These are phyloP conservation scores for Brienomyrus longianalis DNA, from an alignment of 2,113 vertebrate genomes.

Conservation along the genomic window DNA sequence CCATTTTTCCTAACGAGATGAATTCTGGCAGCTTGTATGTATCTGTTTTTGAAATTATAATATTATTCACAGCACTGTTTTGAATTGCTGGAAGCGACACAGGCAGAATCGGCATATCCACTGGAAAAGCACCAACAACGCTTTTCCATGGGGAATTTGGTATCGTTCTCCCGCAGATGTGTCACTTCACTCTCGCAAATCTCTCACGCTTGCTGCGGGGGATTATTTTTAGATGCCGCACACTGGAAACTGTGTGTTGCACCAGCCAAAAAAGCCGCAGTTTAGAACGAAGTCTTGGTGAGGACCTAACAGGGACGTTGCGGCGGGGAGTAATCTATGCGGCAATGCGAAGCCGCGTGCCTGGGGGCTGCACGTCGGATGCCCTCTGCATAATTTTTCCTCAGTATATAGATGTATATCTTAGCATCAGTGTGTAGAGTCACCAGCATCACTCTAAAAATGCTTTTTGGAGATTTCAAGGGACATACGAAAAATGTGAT, in stretches of 20 bases:
- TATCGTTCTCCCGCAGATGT: conserved; percentile 16
- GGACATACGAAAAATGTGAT: not conserved
- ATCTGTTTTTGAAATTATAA: conserved; percentile 14
- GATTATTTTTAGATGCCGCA: not conserved
- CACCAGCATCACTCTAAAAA: not conserved
- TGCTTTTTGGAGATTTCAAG: not conserved
- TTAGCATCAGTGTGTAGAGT: not conserved
- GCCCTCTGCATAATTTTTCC: not conserved
- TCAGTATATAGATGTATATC: not conserved
- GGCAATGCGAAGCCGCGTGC: too few species aligned
- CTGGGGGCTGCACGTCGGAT: not conserved
- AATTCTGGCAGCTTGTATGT: not conserved
- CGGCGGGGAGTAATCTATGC: not conserved
- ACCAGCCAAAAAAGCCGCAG: not conserved
- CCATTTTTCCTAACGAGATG: not conserved
- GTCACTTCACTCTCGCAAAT: not conserved
- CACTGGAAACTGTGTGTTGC: not conserved
- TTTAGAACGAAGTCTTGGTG: not conserved
- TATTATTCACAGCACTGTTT: conserved; percentile 5
- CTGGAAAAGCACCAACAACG: conserved; percentile 9
- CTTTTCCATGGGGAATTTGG: not conserved
- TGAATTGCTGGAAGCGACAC: conserved; percentile 4
- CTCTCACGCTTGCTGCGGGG: conserved; percentile 1
- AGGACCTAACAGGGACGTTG: not conserved
- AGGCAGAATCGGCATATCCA: conserved; percentile 3